Evolutionary conservation across 2,888 invertebrate species (phyloP), one percentile per base, ranked within the genome.

Genomic region (Acrobasis consociella): DNA sequence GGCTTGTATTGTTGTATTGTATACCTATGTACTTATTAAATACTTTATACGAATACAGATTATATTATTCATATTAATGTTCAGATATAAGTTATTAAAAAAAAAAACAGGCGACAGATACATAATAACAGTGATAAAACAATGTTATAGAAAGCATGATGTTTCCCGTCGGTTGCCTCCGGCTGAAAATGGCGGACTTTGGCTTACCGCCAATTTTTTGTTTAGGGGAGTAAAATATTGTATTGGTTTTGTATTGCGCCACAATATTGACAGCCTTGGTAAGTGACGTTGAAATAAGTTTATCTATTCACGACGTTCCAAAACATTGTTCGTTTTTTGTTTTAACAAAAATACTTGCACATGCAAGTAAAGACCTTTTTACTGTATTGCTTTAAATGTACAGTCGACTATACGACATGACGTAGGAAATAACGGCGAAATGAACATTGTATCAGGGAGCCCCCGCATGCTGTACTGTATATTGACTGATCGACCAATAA

Each of bases 191-290:
- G 74, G 72, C 72, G 65, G 69, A 72, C 75, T 72, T 85, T 86
- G 86, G 86, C 82, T 64, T n/a, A 39, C 67, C 66, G 79, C 86
- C 86, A 86, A 73, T 77, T 78, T 81, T 82, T 81, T 76, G 74
- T 75, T 74, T 77, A 72, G 71, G 70, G 70, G 67, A 73, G 70
- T 69, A 73, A 73, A 79, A 75, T 74, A 73, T 74, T 76, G 73
- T 56, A 56, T 56, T 56, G 66, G 67, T 67, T 73, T 71, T 74
- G 74, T 75, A 65, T 64, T 65, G 65, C 58, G 66, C 66, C 67
- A 64, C 62, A 67, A 62, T 39, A 65, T 59, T 60, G 56, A 62
- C 60, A 58, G 56, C 51, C 62, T 60, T 58, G 53, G 58, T 62
- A 58, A 56, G 56, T 56, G 55, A 49, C 46, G 56, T 56, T 51